Evolutionary conservation across 2,797 vertebrate genomes (phyloP), one percentile per base, ranked within the genome.

Genomic region (Myotis pilosus): DNA sequence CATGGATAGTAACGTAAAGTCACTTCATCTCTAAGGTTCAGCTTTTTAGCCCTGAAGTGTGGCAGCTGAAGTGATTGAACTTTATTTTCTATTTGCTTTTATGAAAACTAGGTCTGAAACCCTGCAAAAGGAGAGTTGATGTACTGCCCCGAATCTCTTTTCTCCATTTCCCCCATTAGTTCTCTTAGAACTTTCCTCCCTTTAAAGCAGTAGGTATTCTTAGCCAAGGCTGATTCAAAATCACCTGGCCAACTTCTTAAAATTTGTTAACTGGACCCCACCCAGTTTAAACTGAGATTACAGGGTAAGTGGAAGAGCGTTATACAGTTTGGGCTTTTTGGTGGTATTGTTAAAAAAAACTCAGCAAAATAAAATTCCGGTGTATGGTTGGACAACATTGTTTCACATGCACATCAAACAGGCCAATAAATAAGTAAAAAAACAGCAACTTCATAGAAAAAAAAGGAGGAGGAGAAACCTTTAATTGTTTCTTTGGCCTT

Each of bases 11-110:
- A 66, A 47, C 2, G 9, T 57, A 81, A 84, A 80, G 12, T 84
- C 33, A 25, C 22, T 72, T 49, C 20, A 55, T 68, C 41, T 85
- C 60, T 78, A 80, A 81, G 38, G 22, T 44, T 38, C 20, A 55
- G 3, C 55, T 93, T 86, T 53, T 68, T 81, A 79, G 68, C 49
- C 87, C n/a, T 79, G 91, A 75, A 79, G 30, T 60, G 20, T 53
- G 44, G 28, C 11, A 72, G 13, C 23, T 74, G 28, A 92, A 38
- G 4, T 80, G 5, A 30, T 69, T 49, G 5, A 76, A 17, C 10
- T 96, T 84, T 64, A 89, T 44, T 89, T 74, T 74, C n/a, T 49
- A 69, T 85, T 87, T 87, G 23, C 10, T 81, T 47, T 71, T 64
- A 55, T 69, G 53, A 85, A 93, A 90, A 10, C 16, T 79, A 76